Evolutionary conservation across 2,888 invertebrate genomes (phyloP).

Genomic region (Amblyjoppa proteus): DNA sequence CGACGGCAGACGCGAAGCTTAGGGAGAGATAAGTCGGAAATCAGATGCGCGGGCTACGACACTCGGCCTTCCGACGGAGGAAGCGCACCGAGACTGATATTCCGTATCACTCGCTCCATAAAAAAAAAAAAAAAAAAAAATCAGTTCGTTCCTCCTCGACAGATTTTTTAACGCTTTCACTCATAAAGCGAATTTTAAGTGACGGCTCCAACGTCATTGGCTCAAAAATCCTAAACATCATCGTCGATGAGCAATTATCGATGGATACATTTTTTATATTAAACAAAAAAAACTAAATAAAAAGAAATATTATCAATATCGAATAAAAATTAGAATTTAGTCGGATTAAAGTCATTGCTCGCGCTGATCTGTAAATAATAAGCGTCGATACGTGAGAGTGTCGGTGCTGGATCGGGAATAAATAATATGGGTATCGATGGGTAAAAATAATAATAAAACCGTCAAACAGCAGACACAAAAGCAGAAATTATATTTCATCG

Average conservation of each 20-base stretch:
- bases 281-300: background rate
- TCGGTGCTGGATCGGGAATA: constrained; percentile 32
- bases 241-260: background rate
- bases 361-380: constrained; percentile 36
- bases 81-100: constrained; percentile 46
- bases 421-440: constrained; percentile 31
- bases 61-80: constrained; percentile 69
- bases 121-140: constrained; percentile 1
- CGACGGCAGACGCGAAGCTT: constrained; percentile 45
- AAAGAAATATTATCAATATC: constrained; percentile 3
- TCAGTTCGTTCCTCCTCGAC: background rate
- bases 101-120: constrained; percentile 13
- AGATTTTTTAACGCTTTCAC: constrained; percentile 11
- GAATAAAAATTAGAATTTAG: background rate
- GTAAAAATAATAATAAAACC: constrained; percentile 52
- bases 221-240: background rate
- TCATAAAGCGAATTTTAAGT: constrained; percentile 20
- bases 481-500: constrained; percentile 65
- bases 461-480: constrained; percentile 55
- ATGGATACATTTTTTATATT: background rate
- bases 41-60: constrained; percentile 61
- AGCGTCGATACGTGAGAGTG: background rate
- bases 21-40: constrained; percentile 68
- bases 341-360: background rate
- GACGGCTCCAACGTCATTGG: background rate